Evolutionary conservation across 1,140 invertebrate genomes (phyloP), one percentile per base, ranked within the genome.

Genomic region (Augochlora pura): DNA sequence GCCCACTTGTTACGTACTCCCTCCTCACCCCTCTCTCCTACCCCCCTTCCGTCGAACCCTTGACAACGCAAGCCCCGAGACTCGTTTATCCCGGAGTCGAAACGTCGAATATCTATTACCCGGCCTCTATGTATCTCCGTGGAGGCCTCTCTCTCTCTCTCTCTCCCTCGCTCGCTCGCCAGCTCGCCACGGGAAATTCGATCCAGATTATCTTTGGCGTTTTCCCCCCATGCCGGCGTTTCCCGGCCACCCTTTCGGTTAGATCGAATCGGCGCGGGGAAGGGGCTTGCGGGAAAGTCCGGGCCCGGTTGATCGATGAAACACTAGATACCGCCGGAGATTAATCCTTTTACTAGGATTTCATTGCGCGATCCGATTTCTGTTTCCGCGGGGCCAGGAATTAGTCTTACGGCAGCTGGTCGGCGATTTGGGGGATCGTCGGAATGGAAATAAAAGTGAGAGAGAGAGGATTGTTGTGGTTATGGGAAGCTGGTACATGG

Each of bases 1-100:
- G 66, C 84, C 68, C 78, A 80, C 76, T 84, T 86, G 79, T 80
- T 86, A 86, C 71, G 57, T 67, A n/a, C 59, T n/a, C 46, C 46
- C 32, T n/a, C n/a, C n/a, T n/a, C n/a, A n/a, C n/a, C n/a, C n/a
- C n/a, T n/a, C n/a, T n/a, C n/a, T n/a, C 32, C 32, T 32, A 4
- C 32, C 1, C 32, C 32, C 32, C 32, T 32, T 32, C 32, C 32
- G 4, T 32, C 32, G 32, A 1, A n/a, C 21, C 65, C 27, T 4
- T 54, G 18, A 16, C 25, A 3, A 25, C n/a, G 46, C 46, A 21
- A n/a, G n/a, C 25, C 66, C 66, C 16, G 18, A 65, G 8, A 18
- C 68, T 65, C 60, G 71, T 68, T 80, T 68, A 68, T 64, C 27
- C 52, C 64, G 27, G 27, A 23, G 42, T 67, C 52, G 63, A 74